phyloP scores from a whole-genome alignment of 2,888 invertebrate species.

The Tinea trinotella region DNA sequence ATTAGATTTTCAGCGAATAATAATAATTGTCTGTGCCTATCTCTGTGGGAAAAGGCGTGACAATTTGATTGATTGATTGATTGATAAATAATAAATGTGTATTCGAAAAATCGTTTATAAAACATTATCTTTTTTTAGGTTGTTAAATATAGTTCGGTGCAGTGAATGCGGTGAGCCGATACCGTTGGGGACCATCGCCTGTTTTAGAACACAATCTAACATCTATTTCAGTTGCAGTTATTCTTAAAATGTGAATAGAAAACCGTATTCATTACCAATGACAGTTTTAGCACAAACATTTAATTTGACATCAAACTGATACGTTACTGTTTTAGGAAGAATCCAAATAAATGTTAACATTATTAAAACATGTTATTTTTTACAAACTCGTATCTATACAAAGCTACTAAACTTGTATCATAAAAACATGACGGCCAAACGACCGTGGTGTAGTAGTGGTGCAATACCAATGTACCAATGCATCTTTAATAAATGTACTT shows the following conservation, averaged over 20 bases:
- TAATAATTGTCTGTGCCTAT: too few relatives aligned
- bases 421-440: too few relatives aligned
- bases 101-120: neutral
- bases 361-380: too few relatives aligned
- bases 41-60: too few relatives aligned
- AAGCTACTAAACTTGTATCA: too few relatives aligned
- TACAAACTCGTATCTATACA: too few relatives aligned
- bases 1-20: too few relatives aligned
- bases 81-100: neutral
- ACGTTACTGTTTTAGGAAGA: too few relatives aligned
- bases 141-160: neutral
- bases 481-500: too few relatives aligned
- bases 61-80: neutral
- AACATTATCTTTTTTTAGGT: neutral
- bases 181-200: neutral
- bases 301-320: neutral
- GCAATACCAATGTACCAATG: too few relatives aligned
- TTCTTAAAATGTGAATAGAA: neutral
- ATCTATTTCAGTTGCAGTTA: conserved; percentile 14
- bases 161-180: neutral
- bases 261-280: neutral
- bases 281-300: neutral
- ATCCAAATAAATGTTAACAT: too few relatives aligned
- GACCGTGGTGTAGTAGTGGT: too few relatives aligned
- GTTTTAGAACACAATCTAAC: conserved; percentile 13